Percentiles rank a stretch among this genome's conserved stretches.
These are phyloP conservation scores for Melanocharis versteri DNA, from an alignment of 2,113 vertebrate species.

Conservation along the genomic window DNA sequence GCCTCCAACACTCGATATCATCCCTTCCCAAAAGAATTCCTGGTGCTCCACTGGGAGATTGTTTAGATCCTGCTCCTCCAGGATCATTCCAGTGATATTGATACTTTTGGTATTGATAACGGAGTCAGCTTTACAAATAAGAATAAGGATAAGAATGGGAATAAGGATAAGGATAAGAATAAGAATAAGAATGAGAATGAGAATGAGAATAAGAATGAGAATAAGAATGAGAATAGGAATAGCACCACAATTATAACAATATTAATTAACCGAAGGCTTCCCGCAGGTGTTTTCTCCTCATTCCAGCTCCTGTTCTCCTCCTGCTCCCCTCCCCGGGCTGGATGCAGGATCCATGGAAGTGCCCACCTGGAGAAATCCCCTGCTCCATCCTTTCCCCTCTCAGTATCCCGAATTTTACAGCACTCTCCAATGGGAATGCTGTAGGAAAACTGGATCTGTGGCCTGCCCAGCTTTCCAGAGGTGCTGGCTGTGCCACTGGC, in stretches of 20 bases:
- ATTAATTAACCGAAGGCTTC: neutral
- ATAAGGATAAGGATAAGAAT: too few relatives aligned
- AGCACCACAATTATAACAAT: neutral
- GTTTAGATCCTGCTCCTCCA: neutral
- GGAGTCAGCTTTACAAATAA: too few relatives aligned
- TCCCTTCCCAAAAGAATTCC: neutral
- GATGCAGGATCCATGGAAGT: neutral
- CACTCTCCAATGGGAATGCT: neutral
- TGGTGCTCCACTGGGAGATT: neutral
- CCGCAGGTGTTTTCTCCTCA: neutral
- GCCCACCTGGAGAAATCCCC: neutral
- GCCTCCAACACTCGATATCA: neutral
- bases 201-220: neutral
- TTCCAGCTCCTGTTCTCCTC: neutral
- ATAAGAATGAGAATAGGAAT: too few relatives aligned
- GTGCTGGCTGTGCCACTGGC: neutral
- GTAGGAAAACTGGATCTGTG: neutral
- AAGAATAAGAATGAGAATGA: neutral
- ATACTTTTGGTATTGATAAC: neutral
- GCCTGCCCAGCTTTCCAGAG: neutral
- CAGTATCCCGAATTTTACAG: neutral
- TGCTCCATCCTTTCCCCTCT: neutral
- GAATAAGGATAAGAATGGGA: neutral
- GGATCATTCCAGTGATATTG: neutral
- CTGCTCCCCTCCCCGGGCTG: neutral